Evolutionary conservation across 2,888 invertebrate genomes (phyloP).

Genomic region (Seladonia tumulorum): DNA sequence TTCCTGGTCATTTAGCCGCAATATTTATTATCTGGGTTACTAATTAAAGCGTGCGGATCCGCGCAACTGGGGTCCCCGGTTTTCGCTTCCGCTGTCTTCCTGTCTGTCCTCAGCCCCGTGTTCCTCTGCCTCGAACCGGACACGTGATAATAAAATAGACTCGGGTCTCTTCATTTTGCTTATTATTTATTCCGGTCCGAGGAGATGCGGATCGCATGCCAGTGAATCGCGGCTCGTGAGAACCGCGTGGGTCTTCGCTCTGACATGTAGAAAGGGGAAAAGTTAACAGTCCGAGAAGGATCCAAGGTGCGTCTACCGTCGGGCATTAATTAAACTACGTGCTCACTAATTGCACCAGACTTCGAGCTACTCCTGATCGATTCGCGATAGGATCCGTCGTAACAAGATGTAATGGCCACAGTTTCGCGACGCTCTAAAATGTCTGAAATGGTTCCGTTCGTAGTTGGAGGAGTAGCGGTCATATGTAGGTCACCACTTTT

Average conservation of each 20-base stretch:
- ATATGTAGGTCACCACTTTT: no score
- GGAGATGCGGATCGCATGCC: constrained; percentile 47
- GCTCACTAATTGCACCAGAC: constrained; percentile 44
- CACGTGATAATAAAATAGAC: constrained; percentile 30
- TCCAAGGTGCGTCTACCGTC: constrained; percentile 33
- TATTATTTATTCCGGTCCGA: constrained; percentile 22
- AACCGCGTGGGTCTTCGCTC: constrained; percentile 35
- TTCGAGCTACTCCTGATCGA: constrained; percentile 12
- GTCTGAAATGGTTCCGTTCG: no score
- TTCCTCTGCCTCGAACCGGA: constrained; percentile 21
- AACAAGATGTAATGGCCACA: not conserved
- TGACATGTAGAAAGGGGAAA: constrained; percentile 33
- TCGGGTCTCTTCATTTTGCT: constrained; percentile 34
- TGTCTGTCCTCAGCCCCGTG: constrained; percentile 40
- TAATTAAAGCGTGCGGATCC: constrained; percentile 54
- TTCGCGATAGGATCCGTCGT: not conserved
- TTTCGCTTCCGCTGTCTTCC: constrained; percentile 54
- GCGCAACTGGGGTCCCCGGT: constrained; percentile 53
- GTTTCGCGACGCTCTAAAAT: no score
- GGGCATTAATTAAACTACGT: constrained; percentile 52
- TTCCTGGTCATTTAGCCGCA: constrained; percentile 40
- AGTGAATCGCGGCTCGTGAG: constrained; percentile 43
- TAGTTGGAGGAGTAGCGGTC: no score
- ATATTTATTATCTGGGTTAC: constrained; percentile 62
- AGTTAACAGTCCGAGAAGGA: constrained; percentile 36